Conservation (phyloP, 1,140 invertebrate species). For the Eufriesea mexicana region DNA sequence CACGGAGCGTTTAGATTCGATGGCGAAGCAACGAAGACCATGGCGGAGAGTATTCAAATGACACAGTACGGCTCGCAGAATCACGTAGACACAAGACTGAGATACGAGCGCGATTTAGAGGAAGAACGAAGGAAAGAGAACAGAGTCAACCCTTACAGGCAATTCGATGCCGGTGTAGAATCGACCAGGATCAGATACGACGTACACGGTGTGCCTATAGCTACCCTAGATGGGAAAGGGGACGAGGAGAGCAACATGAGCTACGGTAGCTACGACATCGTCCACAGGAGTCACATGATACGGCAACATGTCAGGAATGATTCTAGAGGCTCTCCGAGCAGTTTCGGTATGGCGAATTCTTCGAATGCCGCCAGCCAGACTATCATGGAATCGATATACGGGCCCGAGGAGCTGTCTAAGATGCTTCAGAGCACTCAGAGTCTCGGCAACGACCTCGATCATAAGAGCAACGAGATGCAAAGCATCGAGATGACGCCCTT, state of each 20-base stretch:
- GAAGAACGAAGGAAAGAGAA: conserved; percentile 56
- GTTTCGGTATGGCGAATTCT: conserved; percentile 59
- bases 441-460: conserved; percentile 60
- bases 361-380: conserved; percentile 65
- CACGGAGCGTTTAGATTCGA: conserved; percentile 63
- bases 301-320: conserved; percentile 67
- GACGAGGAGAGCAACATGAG: conserved; percentile 52
- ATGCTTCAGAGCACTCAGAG: conserved; percentile 69
- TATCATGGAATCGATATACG: conserved; percentile 73
- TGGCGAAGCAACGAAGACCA: conserved; percentile 33
- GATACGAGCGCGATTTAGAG: conserved; percentile 56
- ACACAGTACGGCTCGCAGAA: conserved; percentile 62
- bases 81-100: conserved; percentile 59
- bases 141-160: conserved; percentile 51
- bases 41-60: conserved; percentile 72
- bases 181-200: conserved; percentile 65
- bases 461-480: conserved; percentile 62
- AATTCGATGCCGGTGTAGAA: conserved; percentile 40
- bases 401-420: conserved; percentile 64
- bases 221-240: conserved; percentile 31
- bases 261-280: conserved; percentile 72
- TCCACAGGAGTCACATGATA: conserved; percentile 58
- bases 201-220: conserved; percentile 62
- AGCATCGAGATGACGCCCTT: conserved; percentile 75
- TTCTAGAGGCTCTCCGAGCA: conserved; percentile 44